Percentiles rank a stretch among this genome's conserved stretches.
phyloP scores from a whole-genome alignment of 2,797 vertebrate species.

The Ctenosaura bakeri region DNA sequence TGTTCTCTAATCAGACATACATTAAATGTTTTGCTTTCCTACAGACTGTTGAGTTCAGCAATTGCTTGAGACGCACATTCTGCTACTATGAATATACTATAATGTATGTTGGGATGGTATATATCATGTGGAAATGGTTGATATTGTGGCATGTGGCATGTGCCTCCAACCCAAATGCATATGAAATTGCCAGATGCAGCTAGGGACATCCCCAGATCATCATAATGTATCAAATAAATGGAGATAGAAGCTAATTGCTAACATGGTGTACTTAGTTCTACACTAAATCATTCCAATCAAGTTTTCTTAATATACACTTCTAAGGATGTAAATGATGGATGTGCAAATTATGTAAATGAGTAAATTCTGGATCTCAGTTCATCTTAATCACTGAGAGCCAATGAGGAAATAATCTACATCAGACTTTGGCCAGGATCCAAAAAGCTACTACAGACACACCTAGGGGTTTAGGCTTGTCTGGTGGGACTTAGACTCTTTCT shows the following conservation, averaged over 20 bases:
- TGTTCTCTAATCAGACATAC: neutral
- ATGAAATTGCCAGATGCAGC: neutral
- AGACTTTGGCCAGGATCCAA: neutral
- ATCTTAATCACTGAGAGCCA: constrained; percentile 1
- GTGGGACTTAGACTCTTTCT: neutral
- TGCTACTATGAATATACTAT: neutral
- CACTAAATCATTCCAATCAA: neutral
- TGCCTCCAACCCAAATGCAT: neutral
- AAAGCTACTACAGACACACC: neutral
- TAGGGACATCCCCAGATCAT: neutral
- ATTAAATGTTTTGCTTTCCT: constrained; percentile 25
- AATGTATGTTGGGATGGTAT: neutral
- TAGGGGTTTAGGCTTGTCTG: neutral
- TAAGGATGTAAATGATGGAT: neutral
- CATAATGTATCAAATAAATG: neutral
- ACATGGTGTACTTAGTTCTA: constrained; percentile 4
- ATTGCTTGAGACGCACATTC: neutral
- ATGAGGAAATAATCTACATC: constrained; percentile 3
- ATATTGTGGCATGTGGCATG: neutral
- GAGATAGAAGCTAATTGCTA: constrained; percentile 18
- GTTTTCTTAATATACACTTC: constrained; percentile 1
- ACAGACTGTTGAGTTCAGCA: neutral
- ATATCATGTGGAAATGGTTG: neutral
- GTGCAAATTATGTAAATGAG: constrained; percentile 3
- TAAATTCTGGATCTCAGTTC: neutral